These are phyloP conservation scores for Poeciliopsis paucimaculata DNA, from an alignment of 2,797 vertebrate species.

Conservation along the genomic window DNA sequence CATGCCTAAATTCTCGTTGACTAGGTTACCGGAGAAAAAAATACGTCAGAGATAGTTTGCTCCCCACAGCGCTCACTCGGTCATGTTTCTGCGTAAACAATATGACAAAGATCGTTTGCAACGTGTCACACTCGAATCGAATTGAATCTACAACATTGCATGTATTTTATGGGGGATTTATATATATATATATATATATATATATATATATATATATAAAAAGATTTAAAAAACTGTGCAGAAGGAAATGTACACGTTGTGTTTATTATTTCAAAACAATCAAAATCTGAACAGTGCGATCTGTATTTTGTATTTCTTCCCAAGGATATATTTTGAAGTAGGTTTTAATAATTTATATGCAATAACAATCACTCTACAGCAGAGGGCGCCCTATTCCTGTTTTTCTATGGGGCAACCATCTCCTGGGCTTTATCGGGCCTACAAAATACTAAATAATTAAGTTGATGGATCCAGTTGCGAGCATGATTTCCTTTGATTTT, in stretches of 20 bases:
- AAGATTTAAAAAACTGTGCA: neutral
- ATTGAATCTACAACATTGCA: neutral
- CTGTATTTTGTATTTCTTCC: neutral
- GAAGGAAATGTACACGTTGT: neutral
- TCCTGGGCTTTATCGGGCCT: neutral
- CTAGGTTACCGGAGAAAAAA: too few relatives aligned
- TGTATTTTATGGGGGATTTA: neutral
- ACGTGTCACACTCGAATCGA: too few relatives aligned
- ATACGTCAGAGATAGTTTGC: too few relatives aligned
- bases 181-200: too few relatives aligned
- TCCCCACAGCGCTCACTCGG: too few relatives aligned
- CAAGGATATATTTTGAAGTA: neutral
- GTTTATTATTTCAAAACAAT: neutral
- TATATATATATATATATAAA: too few relatives aligned
- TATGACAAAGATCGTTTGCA: too few relatives aligned
- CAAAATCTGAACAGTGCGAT: neutral
- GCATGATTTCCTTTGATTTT: neutral
- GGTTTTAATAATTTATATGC: neutral
- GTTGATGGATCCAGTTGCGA: too few relatives aligned
- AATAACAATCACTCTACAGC: slow-evolving; percentile 28
- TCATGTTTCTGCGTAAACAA: too few relatives aligned
- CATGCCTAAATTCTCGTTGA: too few relatives aligned
- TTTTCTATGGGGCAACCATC: neutral
- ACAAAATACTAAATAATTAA: neutral
- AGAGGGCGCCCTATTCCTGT: slow-evolving; percentile 52